phyloP scores from a whole-genome alignment of 2,888 invertebrate genomes.

The Platycheirus rosarum region DNA sequence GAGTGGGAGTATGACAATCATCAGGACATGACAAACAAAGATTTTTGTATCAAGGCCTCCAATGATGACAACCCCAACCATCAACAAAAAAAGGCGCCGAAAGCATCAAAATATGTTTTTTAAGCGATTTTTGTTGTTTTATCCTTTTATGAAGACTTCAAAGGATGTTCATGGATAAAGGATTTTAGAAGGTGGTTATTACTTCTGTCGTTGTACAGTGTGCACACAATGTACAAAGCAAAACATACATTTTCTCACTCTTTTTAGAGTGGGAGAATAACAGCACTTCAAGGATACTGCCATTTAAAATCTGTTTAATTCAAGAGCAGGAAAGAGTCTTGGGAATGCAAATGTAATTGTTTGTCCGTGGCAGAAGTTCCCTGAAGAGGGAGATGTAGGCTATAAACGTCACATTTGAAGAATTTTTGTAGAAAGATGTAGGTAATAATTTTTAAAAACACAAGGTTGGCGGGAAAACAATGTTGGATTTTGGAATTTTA shows the following conservation, averaged over 20 bases:
- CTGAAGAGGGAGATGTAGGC: background rate
- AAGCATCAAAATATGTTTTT: slow-evolving; percentile 33
- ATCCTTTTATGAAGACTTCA: slow-evolving; percentile 15
- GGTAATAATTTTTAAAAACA: slow-evolving; percentile 13
- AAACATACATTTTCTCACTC: background rate
- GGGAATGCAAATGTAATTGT: slow-evolving; percentile 53
- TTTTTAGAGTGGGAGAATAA: background rate
- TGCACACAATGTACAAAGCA: background rate
- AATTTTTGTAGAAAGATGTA: slow-evolving; percentile 32
- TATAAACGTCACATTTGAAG: slow-evolving; percentile 25
- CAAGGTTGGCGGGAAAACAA: background rate
- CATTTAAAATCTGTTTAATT: slow-evolving; percentile 29
- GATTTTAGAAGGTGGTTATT: slow-evolving; percentile 52
- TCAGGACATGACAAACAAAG: slow-evolving; percentile 58
- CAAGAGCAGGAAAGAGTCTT: background rate
- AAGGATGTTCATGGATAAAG: slow-evolving; percentile 6
- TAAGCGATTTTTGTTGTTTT: slow-evolving; percentile 6
- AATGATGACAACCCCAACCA: slow-evolving; percentile 18
- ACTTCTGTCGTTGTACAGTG: slow-evolving; percentile 47
- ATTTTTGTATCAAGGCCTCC: slow-evolving; percentile 27
- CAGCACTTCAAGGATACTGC: slow-evolving; percentile 25
- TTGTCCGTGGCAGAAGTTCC: slow-evolving; percentile 20
- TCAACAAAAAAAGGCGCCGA: background rate
- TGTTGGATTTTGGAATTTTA: slow-evolving; percentile 9
- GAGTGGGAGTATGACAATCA: slow-evolving; percentile 33